Evolutionary conservation across 1,140 invertebrate species (phyloP).

Genomic region (Laupala kohalensis): DNA sequence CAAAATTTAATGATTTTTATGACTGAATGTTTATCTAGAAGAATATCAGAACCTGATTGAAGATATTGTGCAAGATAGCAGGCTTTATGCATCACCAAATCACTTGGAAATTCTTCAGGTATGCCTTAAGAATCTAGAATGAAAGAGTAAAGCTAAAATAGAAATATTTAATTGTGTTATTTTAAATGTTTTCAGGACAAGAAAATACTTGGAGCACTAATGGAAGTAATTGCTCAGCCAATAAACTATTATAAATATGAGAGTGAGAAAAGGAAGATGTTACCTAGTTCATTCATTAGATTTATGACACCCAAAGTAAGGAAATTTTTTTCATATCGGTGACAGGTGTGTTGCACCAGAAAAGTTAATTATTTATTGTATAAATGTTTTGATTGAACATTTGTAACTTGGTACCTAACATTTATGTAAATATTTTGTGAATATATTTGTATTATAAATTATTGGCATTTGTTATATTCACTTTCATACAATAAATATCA

Average conservation of each 20-base stretch:
- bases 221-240: conserved; percentile 16
- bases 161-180: not conserved
- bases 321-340: conserved; percentile 14
- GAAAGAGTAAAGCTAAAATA: not conserved
- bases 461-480: no score
- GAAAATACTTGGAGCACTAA: conserved; percentile 11
- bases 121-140: not conserved
- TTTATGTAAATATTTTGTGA: no score
- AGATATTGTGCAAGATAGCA: conserved; percentile 16
- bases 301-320: conserved; percentile 15
- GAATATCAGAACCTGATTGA: conserved; percentile 14
- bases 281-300: conserved; percentile 13
- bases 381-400: not conserved
- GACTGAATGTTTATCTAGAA: conserved; percentile 11
- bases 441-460: no score
- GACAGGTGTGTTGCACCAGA: not conserved
- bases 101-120: conserved; percentile 14
- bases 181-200: conserved; percentile 9
- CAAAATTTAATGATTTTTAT: no score
- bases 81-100: conserved; percentile 13
- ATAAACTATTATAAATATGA: conserved; percentile 15
- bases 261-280: conserved; percentile 13
- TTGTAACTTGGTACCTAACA: not conserved
- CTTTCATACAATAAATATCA: no score
- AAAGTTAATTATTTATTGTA: not conserved